A percentile compares a stretch with the other conserved stretches of the same genome.
phyloP scores from a whole-genome alignment of 2,113 vertebrate species.

The Narcine bancroftii region DNA sequence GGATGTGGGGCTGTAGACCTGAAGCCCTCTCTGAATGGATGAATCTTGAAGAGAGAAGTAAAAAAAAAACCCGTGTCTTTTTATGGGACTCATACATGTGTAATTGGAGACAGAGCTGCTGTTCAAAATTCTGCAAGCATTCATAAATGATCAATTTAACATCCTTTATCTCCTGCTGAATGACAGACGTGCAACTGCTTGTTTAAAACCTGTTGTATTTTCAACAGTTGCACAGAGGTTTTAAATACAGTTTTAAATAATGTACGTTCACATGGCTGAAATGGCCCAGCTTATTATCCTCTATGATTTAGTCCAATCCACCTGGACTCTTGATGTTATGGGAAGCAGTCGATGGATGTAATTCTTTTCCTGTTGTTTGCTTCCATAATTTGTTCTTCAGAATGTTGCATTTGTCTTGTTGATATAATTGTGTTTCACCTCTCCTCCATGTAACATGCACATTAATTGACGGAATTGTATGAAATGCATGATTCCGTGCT shows the following conservation, averaged over 20 bases:
- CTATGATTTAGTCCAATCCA: background rate
- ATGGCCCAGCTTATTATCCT: background rate
- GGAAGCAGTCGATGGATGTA: background rate
- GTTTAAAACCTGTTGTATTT: background rate
- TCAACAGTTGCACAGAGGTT: background rate
- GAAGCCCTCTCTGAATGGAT: background rate
- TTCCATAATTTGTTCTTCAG: background rate
- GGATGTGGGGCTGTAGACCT: background rate
- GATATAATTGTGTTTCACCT: background rate
- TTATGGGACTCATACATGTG: background rate
- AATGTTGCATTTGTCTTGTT: background rate
- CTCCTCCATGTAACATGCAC: background rate
- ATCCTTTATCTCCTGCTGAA: background rate
- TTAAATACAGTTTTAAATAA: background rate
- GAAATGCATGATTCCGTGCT: background rate
- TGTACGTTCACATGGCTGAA: background rate
- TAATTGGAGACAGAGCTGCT: background rate
- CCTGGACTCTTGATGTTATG: background rate
- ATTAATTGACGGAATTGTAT: background rate
- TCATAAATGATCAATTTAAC: slow-evolving; percentile 3
- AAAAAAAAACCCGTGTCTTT: background rate
- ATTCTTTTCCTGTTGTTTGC: background rate
- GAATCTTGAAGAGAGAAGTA: no score
- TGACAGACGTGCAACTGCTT: background rate
- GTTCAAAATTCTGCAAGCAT: background rate